These are phyloP conservation scores for Axinella damicornis DNA, from an alignment of 37 sponge, comb jelly and placozoan genomes.

Conservation along the genomic window DNA sequence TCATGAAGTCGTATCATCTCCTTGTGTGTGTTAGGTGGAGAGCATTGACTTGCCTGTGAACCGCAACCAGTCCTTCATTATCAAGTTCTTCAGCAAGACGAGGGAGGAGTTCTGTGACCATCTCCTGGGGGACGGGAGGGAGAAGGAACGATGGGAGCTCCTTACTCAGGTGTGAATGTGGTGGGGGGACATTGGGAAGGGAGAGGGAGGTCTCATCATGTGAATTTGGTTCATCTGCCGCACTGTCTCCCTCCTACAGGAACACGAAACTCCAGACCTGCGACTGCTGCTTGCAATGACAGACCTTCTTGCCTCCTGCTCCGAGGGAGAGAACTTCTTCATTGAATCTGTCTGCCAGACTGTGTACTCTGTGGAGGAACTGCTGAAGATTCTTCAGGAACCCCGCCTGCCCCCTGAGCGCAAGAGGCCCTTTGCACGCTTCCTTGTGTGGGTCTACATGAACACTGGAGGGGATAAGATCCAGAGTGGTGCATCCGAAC, in stretches of 20 bases:
- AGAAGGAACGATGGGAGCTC: conserved; percentile 1
- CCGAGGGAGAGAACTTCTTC: conserved; percentile 78
- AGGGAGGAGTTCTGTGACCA: conserved; percentile 62
- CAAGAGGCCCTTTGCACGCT: conserved; percentile 77
- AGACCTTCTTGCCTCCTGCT: conserved; percentile 82
- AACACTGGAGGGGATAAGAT: conserved; percentile 55
- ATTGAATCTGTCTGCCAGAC: conserved; percentile 86
- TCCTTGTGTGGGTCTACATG: conserved; percentile 79
- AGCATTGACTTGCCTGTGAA: conserved; percentile 71
- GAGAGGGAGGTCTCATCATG: too few relatives aligned
- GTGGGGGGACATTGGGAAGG: too few relatives aligned
- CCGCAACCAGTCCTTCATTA: conserved; percentile 66
- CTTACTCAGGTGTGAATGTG: conserved; percentile 16
- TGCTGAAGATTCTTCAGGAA: conserved; percentile 24
- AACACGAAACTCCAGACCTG: conserved; percentile 22
- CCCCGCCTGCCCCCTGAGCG: conserved; percentile 28
- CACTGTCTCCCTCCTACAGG: not conserved
- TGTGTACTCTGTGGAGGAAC: conserved; percentile 18
- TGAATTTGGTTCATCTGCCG: too few relatives aligned
- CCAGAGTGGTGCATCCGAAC: conserved; percentile 33
- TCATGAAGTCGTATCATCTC: too few relatives aligned
- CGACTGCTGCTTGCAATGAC: conserved; percentile 46
- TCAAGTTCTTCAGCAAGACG: conserved; percentile 59
- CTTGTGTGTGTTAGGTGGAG: conserved; percentile 58
- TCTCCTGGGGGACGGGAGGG: conserved; percentile 37